phyloP scores from a whole-genome alignment of 2,888 invertebrate genomes.

The Drosophila barbarae region DNA sequence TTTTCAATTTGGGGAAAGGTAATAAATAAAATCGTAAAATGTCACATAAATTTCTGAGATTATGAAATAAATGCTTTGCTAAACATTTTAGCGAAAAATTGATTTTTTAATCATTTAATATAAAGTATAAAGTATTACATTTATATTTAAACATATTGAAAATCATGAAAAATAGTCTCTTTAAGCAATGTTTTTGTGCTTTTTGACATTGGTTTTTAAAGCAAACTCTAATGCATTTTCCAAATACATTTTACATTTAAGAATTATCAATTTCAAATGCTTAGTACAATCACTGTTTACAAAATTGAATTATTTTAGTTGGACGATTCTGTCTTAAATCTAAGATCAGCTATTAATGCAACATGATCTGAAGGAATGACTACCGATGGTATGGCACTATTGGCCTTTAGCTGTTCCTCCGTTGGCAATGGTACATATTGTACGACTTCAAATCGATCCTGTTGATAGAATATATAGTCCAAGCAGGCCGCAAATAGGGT shows the following conservation, averaged over 20 bases:
- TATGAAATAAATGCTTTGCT: neutral
- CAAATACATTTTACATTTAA: neutral
- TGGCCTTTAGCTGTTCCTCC: constrained; percentile 86
- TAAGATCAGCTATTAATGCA: constrained; percentile 90
- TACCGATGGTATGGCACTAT: constrained; percentile 91
- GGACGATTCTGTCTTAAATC: constrained; percentile 60
- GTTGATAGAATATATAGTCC: constrained; percentile 94
- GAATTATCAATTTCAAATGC: neutral
- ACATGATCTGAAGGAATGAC: constrained; percentile 97
- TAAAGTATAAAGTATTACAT: neutral
- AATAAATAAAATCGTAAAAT: neutral
- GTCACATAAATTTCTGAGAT: neutral
- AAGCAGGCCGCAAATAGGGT: constrained; percentile 90
- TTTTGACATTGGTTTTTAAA: neutral
- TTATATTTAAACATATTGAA: neutral
- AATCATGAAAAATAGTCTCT: neutral
- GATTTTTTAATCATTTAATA: neutral
- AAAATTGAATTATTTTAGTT: neutral
- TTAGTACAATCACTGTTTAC: neutral
- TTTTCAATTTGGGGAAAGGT: constrained; percentile 2
- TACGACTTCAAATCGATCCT: constrained; percentile 82
- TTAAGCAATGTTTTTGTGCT: neutral
- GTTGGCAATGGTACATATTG: constrained; percentile 90
- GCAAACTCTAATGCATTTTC: neutral
- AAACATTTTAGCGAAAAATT: neutral